These are phyloP conservation scores for Philopotamus ludificatus DNA, from an alignment of 1,140 invertebrate genomes.

Conservation along the genomic window DNA sequence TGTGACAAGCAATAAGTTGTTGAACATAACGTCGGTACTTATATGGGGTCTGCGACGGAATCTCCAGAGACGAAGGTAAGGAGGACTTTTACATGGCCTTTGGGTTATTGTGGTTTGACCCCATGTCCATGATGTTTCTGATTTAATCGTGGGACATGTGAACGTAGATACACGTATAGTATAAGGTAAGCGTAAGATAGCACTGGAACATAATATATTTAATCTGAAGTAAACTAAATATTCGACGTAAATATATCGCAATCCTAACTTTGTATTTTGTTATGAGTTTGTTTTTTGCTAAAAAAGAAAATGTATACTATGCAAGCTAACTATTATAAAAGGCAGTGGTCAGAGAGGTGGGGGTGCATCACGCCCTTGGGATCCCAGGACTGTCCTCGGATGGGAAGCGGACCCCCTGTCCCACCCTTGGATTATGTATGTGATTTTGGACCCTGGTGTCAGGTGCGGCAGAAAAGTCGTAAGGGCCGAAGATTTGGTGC, in stretches of 20 bases:
- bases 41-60: constrained; percentile 1
- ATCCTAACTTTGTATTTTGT: no score
- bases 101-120: constrained; percentile 24
- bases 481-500: constrained; percentile 29
- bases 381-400: neutral
- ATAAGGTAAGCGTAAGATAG: no score
- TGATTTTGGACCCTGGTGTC: constrained; percentile 4
- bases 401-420: neutral
- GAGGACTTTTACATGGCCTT: constrained; percentile 22
- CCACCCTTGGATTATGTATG: constrained; percentile 12
- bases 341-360: constrained; percentile 21
- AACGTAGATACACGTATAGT: no score
- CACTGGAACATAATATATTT: no score
- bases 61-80: constrained; percentile 28
- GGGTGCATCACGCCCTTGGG: constrained; percentile 16
- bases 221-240: constrained; percentile 1
- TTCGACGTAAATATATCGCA: no score
- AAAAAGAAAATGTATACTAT: no score
- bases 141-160: constrained; percentile 29
- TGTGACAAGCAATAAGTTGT: neutral
- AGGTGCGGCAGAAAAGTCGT: constrained; percentile 28
- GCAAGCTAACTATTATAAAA: constrained; percentile 38
- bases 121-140: constrained; percentile 29
- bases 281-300: no score
- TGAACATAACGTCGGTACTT: neutral